Evolutionary conservation across 2,797 vertebrate genomes (phyloP), one percentile per base, ranked within the genome.

Genomic region (Salmo trutta): DNA sequence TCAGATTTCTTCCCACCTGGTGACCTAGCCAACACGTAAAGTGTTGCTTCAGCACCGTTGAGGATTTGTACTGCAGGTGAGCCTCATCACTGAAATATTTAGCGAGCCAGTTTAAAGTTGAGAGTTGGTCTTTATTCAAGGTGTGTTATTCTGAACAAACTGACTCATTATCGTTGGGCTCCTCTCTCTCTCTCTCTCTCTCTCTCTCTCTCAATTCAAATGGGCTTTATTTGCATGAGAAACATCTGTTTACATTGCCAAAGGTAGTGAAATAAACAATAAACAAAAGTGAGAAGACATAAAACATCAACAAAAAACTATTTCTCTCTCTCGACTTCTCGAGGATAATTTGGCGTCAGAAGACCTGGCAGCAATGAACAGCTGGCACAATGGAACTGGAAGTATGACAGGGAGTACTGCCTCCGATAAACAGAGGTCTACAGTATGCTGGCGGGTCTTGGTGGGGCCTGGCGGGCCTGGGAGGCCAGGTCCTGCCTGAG

Each of bases 61-160:
- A 89, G 88, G 82, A 87, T 84, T 87, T 89, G 67, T 70, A 78
- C 88, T 84, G 89, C 91, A 91, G 79, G 90, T 84, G 84, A 88
- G 88, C 87, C 72, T 74, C 71, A 27, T 88, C 85, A 70, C 89
- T 95, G 87, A 94, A 95, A 94, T 93, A 94, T 95, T 94, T 91
- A 94, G 86, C 87, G 85, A 88, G 90, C 82, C 86, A 83, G 89
- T 90, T 86, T 87, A 88, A 83, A 80, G 85, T 80, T 86, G 87
- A 74, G 81, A 69, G 75, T 83, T 78, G 67, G 75, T 89, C 85
- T 88, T 84, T 91, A 85, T 89, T 92, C 89, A 88, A 54, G 59
- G 77, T 82, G 82, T 68, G 76, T 78, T 79, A 89, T 83, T 81
- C 84, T 82, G 71, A 33, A 65, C 31, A 41, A 75, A 83, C 75